Base-by-base conservation (phyloP, 92 coral and sea anemone species). In the Zoanthus gigantus region DNA sequence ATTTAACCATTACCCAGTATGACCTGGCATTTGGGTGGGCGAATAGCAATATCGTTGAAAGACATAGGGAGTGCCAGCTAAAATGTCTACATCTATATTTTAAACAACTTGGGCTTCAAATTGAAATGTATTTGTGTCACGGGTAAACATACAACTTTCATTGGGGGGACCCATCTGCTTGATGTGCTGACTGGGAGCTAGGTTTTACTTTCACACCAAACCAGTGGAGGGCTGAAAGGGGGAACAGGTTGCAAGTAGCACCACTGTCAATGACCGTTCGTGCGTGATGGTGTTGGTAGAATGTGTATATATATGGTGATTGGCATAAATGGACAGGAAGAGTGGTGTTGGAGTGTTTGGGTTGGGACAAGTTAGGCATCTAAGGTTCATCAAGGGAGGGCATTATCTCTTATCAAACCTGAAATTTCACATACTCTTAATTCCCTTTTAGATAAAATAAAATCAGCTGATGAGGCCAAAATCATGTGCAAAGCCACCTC, bases 31-130 rank as follows among this genome's bases (percentile, higher is more conserved):
- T 32, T 61, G 45, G 92, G 89, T 9, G 90, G 90, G 72, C 96
- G 90, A 71, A 94, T 92, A 15, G 96, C 80, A 7, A 92, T 82
- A 73, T 89, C 94, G 18, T 92, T 91, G 37, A 74, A 87, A 90
- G 79, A 77, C 13, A 86, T 72, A 11, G 9, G 90, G 92, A 28
- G 90, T 90, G n/a, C 93, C 90, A 9, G 90, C 90, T 6, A 89
- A 66, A 6, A 92, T 78, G 48, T 92, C 92, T 1, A 92, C 92
- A 29, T 84, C 94, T 3, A 93, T 90, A 29, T 90, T 34, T 85
- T 90, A 83, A 14, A 93, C 92, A 73, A 90, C 92, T 12, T 90
- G 83, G 74, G 76, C 90, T 81, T 90, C 92, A 50, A 88, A 90
- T 48, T 69, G 75, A 48, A 90, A 90, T 1, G 8, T 31, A 0